These are phyloP conservation scores for Dugesia japonica DNA, from an alignment of 2,888 invertebrate species.

Conservation along the genomic window DNA sequence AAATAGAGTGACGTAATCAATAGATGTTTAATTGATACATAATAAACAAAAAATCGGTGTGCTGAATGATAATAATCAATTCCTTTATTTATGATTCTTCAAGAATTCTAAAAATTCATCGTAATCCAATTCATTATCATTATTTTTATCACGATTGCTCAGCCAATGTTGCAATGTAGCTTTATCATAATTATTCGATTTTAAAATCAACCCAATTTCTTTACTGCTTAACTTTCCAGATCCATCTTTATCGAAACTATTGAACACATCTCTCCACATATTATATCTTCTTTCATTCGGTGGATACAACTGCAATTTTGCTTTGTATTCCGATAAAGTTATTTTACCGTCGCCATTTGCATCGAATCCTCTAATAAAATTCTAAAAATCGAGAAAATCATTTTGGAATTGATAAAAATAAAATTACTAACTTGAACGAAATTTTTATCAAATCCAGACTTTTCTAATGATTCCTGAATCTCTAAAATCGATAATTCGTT, in stretches of 20 bases:
- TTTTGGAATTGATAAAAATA: too few species aligned
- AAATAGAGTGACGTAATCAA: too few species aligned
- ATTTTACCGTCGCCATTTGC: not conserved
- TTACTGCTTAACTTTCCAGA: not conserved
- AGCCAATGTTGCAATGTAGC: not conserved
- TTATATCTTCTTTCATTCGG: not conserved
- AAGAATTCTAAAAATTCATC: not conserved
- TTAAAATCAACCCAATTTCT: not conserved
- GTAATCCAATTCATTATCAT: not conserved
- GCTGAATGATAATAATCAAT: too few species aligned
- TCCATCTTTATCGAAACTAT: not conserved
- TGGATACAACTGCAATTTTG: not conserved
- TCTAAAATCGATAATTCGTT: not conserved
- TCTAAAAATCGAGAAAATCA: not conserved
- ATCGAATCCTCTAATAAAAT: not conserved
- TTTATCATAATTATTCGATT: not conserved
- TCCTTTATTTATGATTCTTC: not conserved
- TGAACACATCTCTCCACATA: not conserved
- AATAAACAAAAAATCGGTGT: too few species aligned
- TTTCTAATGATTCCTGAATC: not conserved
- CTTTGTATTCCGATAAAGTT: not conserved
- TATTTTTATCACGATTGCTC: not conserved
- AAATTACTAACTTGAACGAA: not conserved
- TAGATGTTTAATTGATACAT: too few species aligned
- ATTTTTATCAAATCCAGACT: not conserved